phyloP scores from a whole-genome alignment of 2,888 invertebrate genomes.

The Zeuzera pyrina region DNA sequence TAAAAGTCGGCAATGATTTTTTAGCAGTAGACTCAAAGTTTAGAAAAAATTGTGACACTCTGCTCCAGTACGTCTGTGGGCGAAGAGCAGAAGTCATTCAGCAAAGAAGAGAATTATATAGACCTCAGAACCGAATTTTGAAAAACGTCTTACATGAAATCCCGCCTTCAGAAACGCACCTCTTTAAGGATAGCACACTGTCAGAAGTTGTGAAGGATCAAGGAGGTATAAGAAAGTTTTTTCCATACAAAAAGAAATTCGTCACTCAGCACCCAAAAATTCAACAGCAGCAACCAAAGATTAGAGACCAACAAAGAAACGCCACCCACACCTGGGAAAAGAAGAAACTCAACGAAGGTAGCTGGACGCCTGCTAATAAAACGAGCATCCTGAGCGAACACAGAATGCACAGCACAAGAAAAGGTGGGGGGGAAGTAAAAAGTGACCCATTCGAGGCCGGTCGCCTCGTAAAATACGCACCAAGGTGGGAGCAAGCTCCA shows the following conservation, averaged over 20 bases:
- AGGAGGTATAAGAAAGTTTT: slow-evolving; percentile 1
- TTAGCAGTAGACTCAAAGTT: slow-evolving; percentile 10
- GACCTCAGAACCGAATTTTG: slow-evolving; percentile 3
- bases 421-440: too few relatives aligned
- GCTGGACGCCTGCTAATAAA: too few relatives aligned
- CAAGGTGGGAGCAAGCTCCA: too few relatives aligned
- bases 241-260: neutral
- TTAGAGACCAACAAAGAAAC: too few relatives aligned
- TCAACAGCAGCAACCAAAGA: too few relatives aligned
- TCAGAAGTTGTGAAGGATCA: slow-evolving; percentile 4
- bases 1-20: slow-evolving; percentile 4
- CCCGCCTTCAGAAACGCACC: slow-evolving; percentile 5
- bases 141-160: neutral
- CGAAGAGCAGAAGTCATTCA: slow-evolving; percentile 7
- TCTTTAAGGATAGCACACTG: slow-evolving; percentile 7
- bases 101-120: slow-evolving; percentile 5
- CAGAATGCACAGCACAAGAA: too few relatives aligned
- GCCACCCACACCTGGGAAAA: too few relatives aligned
- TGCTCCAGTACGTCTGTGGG: slow-evolving; percentile 12
- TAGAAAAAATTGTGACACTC: slow-evolving; percentile 5
- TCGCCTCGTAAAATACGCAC: too few relatives aligned
- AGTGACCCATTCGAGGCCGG: too few relatives aligned
- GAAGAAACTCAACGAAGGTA: too few relatives aligned
- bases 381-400: too few relatives aligned
- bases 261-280: too few relatives aligned